Base-by-base conservation (phyloP, 2,888 invertebrate species). In the Vesta saturnalis region DNA sequence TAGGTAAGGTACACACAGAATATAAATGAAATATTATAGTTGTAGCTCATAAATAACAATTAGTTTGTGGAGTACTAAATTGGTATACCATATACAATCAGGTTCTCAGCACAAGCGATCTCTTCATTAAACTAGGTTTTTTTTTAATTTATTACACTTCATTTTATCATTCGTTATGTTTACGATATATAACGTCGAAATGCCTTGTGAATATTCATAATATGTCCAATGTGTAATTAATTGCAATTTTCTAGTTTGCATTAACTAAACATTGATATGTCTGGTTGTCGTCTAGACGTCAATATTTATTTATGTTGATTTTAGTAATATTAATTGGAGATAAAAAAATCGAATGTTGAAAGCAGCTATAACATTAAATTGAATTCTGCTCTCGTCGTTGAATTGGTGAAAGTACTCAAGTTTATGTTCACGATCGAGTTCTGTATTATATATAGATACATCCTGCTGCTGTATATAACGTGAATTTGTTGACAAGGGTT, bases 11-110 rank as follows among this genome's bases (percentile, higher is more conserved):
- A 73, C 70, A 73, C 69, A 72, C 63, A 72, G 73, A 73, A 79
- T 78, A 78, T 77, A 78, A 78, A 79, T 80, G 79, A 81, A 79
- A 76, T 80, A 81, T 80, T 80, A 79, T 74, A 73, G 74, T 72
- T 71, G 72, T 71, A 60, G 73, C 63, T 72, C 79, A 78, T 81
- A 81, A 81, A 81, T 81, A 80, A 81, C 80, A 81, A 81, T 81
- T 81, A 80, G 79, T 77, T 79, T 73, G 76, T 78, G 74, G 72
- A 76, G 76, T 74, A 77, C 74, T 78, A 80, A 81, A 80, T 80
- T 79, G 79, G 78, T 77, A 77, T 77, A 78, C 67, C 68, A 71
- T 68, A 70, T 63, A 75, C 77, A 75, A 77, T 78, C 79, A 76
- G 77, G 78, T 79, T 80, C 77, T 76, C 76, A 71, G 76, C 75